Base-by-base conservation (phyloP, 2,888 invertebrate genomes). In the Standfussiana lucernea region DNA sequence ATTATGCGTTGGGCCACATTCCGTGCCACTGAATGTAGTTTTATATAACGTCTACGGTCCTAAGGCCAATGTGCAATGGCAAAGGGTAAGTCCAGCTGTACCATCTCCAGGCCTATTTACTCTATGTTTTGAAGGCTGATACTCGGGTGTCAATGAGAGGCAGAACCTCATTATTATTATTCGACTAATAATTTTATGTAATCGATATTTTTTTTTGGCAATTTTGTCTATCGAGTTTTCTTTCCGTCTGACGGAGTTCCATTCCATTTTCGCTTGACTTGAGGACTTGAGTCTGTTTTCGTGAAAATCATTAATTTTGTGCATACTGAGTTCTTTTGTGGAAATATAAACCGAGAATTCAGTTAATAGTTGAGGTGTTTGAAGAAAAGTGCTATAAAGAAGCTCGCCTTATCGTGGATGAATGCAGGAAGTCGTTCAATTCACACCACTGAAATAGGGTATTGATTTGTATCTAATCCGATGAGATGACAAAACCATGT, bases 401-500 rank as follows among this genome's bases (percentile, higher is more conserved):
- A 13, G 67, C 40, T 65, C 47, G 47, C 67, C 37, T 65, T 53
- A 72, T 66, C 67, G 80, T 77, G 59, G 32, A 78, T 64, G 50
- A 75, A 74, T 68, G 71, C 75, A 77, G 78, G 82, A 86, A 82
- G 70, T 84, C 77, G 61, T 82, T 83, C 74, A 79, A 87, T 80
- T 85, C 74, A 85, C 79, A 76, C 83, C 71, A 78, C 84, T 88
- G 86, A 90, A 91, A 90, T 91, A 90, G 87, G 88, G 88, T 95
- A 94, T 95, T 93, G 95, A 95, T 95, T 94, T 92, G 91, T 91
- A 88, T 90, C 82, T 86, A 85, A 78, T 93, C 90, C 86, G 90
- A 91, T 92, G 92, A 91, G 90, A 92, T 92, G 92, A 93, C 92
- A 92, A 92, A 91, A 92, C 88, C 89, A 92, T 92, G 92, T 91